These are phyloP conservation scores for Brachionichthys hirsutus DNA, from an alignment of 2,113 vertebrate genomes.

Conservation along the genomic window DNA sequence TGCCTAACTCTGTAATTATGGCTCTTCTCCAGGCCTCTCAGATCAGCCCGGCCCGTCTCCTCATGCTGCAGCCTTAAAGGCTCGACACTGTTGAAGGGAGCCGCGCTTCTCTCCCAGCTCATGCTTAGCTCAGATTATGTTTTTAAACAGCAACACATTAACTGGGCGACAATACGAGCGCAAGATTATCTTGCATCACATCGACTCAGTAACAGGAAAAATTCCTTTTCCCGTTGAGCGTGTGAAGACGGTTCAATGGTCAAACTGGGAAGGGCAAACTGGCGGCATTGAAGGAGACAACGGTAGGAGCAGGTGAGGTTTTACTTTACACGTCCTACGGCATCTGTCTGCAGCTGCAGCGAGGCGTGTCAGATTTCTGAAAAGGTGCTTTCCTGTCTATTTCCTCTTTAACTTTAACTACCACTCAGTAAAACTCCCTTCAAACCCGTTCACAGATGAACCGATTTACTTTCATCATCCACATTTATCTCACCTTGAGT, in stretches of 20 bases:
- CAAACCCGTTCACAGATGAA: neutral
- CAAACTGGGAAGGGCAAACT: constrained; percentile 1
- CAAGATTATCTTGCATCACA: too few species aligned
- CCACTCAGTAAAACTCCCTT: neutral
- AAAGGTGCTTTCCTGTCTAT: constrained; percentile 13
- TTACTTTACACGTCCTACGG: constrained; percentile 4
- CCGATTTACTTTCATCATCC: too few species aligned
- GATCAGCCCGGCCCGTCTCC: constrained; percentile 20
- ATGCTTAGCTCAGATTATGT: constrained; percentile 30
- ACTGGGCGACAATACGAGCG: constrained; percentile 1
- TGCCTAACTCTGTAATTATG: constrained; percentile 69
- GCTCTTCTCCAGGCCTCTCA: constrained; percentile 58
- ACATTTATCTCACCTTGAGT: too few species aligned
- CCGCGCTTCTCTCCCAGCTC: constrained; percentile 41
- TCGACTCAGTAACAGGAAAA: neutral
- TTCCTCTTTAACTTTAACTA: too few species aligned
- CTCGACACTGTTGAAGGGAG: constrained; percentile 7
- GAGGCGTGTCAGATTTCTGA: constrained; percentile 9
- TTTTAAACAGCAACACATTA: constrained; percentile 48
- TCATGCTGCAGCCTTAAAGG: constrained; percentile 7
- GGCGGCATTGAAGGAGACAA: neutral
- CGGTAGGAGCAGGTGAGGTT: constrained; percentile 2
- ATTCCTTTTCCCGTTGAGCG: neutral
- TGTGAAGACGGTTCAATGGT: neutral
- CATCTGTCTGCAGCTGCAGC: constrained; percentile 14